Evolutionary conservation across 2,888 invertebrate species (phyloP), one percentile per base, ranked within the genome.

Genomic region (Lasioglossum malachurum): DNA sequence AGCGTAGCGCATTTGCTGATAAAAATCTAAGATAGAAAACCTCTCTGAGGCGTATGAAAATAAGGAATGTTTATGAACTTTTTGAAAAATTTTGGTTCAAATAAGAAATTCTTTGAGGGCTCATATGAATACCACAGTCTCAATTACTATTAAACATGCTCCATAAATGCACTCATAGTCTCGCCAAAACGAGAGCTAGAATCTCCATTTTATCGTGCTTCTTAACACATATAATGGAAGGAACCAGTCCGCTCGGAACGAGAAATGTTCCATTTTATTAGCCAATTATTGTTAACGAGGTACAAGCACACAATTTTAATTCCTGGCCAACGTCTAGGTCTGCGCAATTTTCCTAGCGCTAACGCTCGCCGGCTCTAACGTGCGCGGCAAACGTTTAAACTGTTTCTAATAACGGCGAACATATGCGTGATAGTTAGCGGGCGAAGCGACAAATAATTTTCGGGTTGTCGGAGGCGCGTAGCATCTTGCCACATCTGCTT

Each of bases 401-500:
- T 85, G 85, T 80, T 85, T 84, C 85, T 85, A 85, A 85, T 85
- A 85, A 85, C 85, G 72, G 71, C 8, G 84, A 86, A 35, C 78
- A 49, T 75, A 83, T 78, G 82, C 75, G 83, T 75, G 74, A 60
- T 71, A 71, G 38, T 71, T 60, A 76, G 83, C 19, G 64, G 46
- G 79, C 80, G 71, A 74, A 71, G 87, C 87, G 86, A 84, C 88
- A 92, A 92, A 91, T 91, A 89, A 91, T 92, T 91, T 92, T 89
- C 88, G 84, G 83, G 85, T 87, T 89, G 87, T 91, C 86, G 92
- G 75, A 86, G 78, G 78, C 87, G 87, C 84, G 83, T 90, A 91
- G 87, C 93, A 93, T 91, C 93, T 92, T 92, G 92, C 92, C 84
- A 88, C 82, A 80, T 88, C 88, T 92, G 88, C 84, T 89, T 89